Conservation (phyloP, 2,113 vertebrate genomes). For the Lamprotornis superbus region DNA sequence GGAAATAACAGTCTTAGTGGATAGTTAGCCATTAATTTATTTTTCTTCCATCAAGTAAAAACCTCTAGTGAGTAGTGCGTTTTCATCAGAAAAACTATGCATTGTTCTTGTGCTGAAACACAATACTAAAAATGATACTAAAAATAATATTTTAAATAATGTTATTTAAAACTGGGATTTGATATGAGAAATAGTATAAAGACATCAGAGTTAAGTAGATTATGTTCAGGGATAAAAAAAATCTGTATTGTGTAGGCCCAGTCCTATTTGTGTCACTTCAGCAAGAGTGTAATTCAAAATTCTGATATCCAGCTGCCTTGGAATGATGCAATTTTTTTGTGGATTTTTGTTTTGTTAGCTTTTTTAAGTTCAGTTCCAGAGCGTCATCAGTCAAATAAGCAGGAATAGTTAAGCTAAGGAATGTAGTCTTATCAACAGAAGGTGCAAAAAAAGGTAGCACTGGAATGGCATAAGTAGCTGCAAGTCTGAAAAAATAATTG, state of each 20-base stretch:
- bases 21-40: neutral
- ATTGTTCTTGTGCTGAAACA: neutral
- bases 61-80: neutral
- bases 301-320: fast-evolving
- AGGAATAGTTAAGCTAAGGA: neutral
- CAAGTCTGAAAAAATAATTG: neutral
- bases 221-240: neutral
- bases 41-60: constrained; percentile 14
- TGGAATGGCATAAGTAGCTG: neutral
- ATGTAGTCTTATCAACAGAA: neutral
- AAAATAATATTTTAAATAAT: neutral
- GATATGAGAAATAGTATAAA: constrained; percentile 32
- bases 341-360: neutral
- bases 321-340: neutral
- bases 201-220: neutral
- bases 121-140: neutral
- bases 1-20: neutral
- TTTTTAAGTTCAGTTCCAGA: neutral
- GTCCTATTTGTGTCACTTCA: neutral
- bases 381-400: neutral
- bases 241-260: neutral
- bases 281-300: neutral
- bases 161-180: constrained; percentile 35
- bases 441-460: neutral
- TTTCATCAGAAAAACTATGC: neutral